These are phyloP conservation scores for Sphaerodactylus townsendi DNA, from an alignment of 2,113 vertebrate species.

Conservation along the genomic window DNA sequence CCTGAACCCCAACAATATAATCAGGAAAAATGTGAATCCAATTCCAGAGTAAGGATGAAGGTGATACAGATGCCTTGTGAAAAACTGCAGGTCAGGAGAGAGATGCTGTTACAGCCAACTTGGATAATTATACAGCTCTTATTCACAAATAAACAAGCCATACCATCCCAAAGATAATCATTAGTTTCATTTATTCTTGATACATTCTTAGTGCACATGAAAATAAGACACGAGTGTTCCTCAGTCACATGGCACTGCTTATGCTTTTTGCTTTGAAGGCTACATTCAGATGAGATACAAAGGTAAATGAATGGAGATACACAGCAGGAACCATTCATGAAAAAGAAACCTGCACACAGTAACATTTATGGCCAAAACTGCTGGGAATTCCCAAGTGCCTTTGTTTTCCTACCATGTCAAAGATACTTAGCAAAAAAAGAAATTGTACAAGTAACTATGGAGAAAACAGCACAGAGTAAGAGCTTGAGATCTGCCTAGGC, in stretches of 20 bases:
- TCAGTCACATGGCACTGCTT: conserved; percentile 42
- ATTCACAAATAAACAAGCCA: conserved; percentile 13
- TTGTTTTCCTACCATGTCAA: conserved; percentile 11
- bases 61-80: too few relatives aligned
- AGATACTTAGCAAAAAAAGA: conserved; percentile 31
- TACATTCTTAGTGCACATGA: conserved; percentile 42
- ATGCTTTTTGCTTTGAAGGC: conserved; percentile 37
- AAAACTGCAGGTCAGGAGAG: not conserved
- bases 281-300: conserved; percentile 25
- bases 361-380: not conserved
- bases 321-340: conserved; percentile 5
- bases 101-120: not conserved
- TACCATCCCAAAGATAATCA: not conserved
- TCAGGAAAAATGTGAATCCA: not conserved
- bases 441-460: not conserved
- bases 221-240: conserved; percentile 28
- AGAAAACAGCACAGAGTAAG: conserved; percentile 4
- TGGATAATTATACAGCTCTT: not conserved
- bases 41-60: not conserved
- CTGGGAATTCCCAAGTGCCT: not conserved
- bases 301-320: conserved; percentile 25
- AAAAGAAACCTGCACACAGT: not conserved
- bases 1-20: not conserved
- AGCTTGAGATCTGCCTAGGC: conserved; percentile 7
- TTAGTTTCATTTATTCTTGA: conserved; percentile 33